These are phyloP conservation scores for Dipodomys stephensi DNA, from an alignment of 2,113 vertebrate genomes.

Conservation along the genomic window DNA sequence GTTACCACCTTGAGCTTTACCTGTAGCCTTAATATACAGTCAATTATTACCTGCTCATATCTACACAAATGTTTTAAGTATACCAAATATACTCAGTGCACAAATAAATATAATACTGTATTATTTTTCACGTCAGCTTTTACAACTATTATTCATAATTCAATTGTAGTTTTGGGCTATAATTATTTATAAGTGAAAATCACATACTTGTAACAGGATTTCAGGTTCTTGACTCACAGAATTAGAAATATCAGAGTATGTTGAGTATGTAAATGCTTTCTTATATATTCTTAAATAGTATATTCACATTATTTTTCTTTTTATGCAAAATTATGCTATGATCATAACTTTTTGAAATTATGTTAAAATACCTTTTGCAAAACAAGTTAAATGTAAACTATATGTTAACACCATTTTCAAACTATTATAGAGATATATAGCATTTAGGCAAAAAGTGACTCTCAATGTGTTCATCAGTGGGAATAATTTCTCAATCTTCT, in stretches of 20 bases:
- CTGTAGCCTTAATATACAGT: conserved; percentile 60
- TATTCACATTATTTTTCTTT: not conserved
- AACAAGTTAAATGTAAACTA: not conserved
- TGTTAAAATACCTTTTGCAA: not conserved
- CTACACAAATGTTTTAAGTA: conserved; percentile 65
- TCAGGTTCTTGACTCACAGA: conserved; percentile 65
- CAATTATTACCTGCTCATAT: conserved; percentile 71
- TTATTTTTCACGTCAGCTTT: conserved; percentile 29
- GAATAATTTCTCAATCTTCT: not conserved
- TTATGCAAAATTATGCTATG: not conserved
- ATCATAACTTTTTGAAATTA: conserved; percentile 16
- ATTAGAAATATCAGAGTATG: conserved; percentile 30
- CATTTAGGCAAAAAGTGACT: not conserved
- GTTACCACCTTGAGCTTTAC: conserved; percentile 75
- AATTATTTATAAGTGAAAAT: conserved; percentile 49
- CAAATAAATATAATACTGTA: conserved; percentile 63
- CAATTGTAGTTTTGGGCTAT: conserved; percentile 34
- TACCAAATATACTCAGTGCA: conserved; percentile 68
- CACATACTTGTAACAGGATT: conserved; percentile 41
- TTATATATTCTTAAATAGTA: not conserved
- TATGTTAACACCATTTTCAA: not conserved
- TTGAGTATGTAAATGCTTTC: conserved; percentile 17
- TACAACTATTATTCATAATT: conserved; percentile 64
- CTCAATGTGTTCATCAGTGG: not conserved
- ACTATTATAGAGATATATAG: not conserved